Conservation (phyloP, 2,888 invertebrate species). For the Cordilura impudica region DNA sequence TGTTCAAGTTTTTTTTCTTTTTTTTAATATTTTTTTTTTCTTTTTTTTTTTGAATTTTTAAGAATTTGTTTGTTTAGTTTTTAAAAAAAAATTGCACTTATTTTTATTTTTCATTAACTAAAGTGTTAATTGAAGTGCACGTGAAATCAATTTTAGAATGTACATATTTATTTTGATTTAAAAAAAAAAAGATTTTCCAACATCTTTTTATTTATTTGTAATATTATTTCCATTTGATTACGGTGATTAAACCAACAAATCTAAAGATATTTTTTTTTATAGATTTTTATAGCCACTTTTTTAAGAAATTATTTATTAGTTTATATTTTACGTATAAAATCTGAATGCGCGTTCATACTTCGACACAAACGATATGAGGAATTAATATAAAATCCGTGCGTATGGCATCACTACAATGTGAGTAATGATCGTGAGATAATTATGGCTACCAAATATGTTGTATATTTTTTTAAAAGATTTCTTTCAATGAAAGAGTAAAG, state of each 20-base stretch:
- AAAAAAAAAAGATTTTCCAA: neutral
- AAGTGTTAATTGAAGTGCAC: conserved; percentile 59
- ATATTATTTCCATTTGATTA: neutral
- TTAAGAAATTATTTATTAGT: neutral
- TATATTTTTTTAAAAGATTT: neutral
- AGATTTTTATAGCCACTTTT: neutral
- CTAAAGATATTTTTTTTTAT: no score
- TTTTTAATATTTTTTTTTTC: neutral
- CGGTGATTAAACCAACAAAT: neutral
- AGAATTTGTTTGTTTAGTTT: conserved; percentile 14
- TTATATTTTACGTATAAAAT: neutral
- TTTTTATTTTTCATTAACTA: neutral
- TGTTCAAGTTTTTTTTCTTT: neutral
- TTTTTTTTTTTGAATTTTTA: neutral
- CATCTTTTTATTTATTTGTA: neutral
- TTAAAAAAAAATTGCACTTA: neutral
- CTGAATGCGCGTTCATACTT: conserved; percentile 1
- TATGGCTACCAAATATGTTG: neutral
- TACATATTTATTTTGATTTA: neutral
- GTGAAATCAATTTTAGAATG: conserved; percentile 40
- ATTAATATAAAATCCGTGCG: conserved; percentile 7
- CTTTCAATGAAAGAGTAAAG: neutral
- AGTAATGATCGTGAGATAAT: neutral
- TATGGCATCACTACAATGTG: conserved; percentile 26
- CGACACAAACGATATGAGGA: neutral